These are phyloP conservation scores for Scaptodrosophila latifasciaeformis DNA, from an alignment of 2,888 invertebrate species.

Conservation along the genomic window DNA sequence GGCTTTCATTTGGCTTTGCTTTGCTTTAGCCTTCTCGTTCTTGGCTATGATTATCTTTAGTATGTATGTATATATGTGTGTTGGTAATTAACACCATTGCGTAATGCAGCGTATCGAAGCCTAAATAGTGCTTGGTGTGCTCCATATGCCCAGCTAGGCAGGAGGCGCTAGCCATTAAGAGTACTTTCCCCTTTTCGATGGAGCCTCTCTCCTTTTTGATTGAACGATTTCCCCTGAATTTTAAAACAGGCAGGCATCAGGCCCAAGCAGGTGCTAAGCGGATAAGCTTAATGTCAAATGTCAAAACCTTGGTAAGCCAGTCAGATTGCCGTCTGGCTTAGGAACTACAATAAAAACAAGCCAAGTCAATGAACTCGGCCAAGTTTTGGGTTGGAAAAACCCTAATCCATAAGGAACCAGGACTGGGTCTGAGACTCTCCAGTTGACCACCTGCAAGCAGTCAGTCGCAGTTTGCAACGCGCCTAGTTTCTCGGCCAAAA, in stretches of 20 bases:
- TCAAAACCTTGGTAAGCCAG: constrained; percentile 10
- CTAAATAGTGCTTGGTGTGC: constrained; percentile 70
- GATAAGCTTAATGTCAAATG: constrained; percentile 35
- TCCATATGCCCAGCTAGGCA: constrained; percentile 54
- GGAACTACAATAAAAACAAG: constrained; percentile 19
- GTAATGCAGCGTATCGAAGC: constrained; percentile 74
- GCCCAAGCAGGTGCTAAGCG: constrained; percentile 17
- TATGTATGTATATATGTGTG: constrained; percentile 36
- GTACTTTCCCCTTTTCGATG: constrained; percentile 4
- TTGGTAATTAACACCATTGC: constrained; percentile 74
- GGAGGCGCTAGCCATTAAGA: constrained; percentile 48
- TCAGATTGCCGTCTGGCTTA: constrained; percentile 20
- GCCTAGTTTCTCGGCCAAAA: constrained; percentile 41
- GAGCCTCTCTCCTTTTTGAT: constrained; percentile 10
- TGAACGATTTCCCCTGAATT: constrained; percentile 13
- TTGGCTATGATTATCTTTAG: constrained; percentile 40
- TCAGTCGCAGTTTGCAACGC: constrained; percentile 30
- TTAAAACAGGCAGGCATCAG: neutral
- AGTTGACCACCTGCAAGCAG: constrained; percentile 48
- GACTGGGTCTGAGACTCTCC: constrained; percentile 1
- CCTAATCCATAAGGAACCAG: constrained; percentile 53
- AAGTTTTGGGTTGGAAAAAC: neutral
- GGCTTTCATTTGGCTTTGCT: constrained; percentile 1
- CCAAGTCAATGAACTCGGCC: constrained; percentile 49
- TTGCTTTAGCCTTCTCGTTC: constrained; percentile 7